These are phyloP conservation scores for Xenus cinereus DNA, from an alignment of 2,113 vertebrate genomes.

Conservation along the genomic window DNA sequence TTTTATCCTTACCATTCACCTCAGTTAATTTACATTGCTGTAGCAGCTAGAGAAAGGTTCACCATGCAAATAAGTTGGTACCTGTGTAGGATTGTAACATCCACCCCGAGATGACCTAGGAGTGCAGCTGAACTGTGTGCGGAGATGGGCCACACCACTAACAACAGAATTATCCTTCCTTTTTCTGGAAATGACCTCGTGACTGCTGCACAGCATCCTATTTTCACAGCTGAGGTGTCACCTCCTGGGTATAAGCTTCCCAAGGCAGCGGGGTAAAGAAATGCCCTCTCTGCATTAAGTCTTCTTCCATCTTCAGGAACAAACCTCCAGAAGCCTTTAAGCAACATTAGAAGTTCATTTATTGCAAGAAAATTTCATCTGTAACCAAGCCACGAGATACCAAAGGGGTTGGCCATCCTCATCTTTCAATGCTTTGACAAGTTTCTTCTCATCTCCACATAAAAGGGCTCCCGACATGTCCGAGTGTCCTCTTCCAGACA, in stretches of 20 bases:
- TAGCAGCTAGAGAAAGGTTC: not conserved
- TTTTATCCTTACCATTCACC: not conserved
- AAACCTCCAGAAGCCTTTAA: not conserved
- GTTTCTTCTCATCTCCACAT: not conserved
- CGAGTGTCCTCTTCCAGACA: not conserved
- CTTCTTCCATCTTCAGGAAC: not conserved
- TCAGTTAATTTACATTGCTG: not conserved
- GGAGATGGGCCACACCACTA: not conserved
- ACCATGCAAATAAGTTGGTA: not conserved
- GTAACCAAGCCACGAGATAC: not conserved
- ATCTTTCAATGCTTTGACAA: not conserved
- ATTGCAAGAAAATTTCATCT: not conserved
- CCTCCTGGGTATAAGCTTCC: not conserved
- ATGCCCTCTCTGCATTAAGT: not conserved
- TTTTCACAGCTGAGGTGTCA: not conserved
- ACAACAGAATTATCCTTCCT: not conserved
- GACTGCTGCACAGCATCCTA: no score
- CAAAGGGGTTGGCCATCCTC: not conserved
- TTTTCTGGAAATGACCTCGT: not conserved
- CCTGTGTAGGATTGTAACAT: not conserved
- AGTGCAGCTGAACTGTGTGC: accelerated
- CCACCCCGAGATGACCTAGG: accelerated
- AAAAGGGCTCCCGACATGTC: not conserved
- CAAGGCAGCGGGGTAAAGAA: not conserved
- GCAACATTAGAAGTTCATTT: not conserved